Conservation (phyloP, 2,797 vertebrate genomes). For the Gallinago nigripennis region DNA sequence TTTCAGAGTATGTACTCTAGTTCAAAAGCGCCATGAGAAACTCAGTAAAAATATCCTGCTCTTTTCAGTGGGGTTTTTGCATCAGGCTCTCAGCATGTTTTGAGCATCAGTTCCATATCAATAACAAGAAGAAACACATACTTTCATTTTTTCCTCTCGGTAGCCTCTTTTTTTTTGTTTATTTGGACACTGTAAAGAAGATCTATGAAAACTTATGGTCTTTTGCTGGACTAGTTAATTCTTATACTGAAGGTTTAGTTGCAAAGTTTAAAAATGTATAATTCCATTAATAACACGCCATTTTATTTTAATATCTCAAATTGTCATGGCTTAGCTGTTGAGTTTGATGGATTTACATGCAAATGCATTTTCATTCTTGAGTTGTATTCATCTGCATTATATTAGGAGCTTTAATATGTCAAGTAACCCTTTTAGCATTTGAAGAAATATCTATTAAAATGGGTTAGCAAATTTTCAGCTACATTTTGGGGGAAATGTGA, state of each 20-base stretch:
- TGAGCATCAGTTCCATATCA: background rate
- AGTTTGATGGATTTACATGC: background rate
- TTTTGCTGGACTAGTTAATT: background rate
- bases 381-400: background rate
- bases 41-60: background rate
- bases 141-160: background rate
- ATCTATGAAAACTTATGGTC: background rate
- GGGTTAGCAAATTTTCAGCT: background rate
- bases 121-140: background rate
- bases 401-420: background rate
- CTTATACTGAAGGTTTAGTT: background rate
- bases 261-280: background rate
- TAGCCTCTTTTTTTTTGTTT: background rate
- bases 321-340: background rate
- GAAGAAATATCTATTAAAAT: background rate
- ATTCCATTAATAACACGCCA: conserved; percentile 15
- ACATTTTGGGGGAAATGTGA: background rate
- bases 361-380: background rate
- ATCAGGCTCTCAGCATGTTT: background rate
- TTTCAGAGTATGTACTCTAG: background rate
- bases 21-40: background rate
- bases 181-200: background rate
- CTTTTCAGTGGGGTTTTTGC: background rate
- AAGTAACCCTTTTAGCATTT: background rate
- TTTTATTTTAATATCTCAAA: conserved; percentile 7